Evolutionary conservation across 53 echinoderm and acorn worm species (phyloP).

Genomic region (Pentamera pediparva): DNA sequence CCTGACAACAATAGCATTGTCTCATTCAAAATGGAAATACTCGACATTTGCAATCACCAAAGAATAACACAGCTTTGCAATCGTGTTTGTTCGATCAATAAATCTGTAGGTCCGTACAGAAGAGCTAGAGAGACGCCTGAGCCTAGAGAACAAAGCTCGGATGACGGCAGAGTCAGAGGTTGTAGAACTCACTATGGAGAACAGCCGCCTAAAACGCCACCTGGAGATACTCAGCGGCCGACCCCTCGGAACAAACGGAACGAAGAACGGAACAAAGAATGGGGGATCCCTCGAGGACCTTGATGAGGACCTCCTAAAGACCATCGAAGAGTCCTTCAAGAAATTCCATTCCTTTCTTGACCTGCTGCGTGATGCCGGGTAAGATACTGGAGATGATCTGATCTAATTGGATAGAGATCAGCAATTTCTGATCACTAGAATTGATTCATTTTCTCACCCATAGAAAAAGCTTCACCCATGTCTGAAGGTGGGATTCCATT

Average conservation of each 20-base stretch:
- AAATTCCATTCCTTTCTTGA: conserved; percentile 93
- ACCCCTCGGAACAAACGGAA: conserved; percentile 38
- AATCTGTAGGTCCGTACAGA: conserved; percentile 66
- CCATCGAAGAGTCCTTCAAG: conserved; percentile 85
- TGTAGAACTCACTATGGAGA: conserved; percentile 77
- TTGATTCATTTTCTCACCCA: too few relatives aligned
- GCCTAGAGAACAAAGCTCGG: conserved; percentile 84
- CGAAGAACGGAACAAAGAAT: neutral
- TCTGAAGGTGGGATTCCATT: too few relatives aligned
- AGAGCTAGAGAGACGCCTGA: conserved; percentile 71
- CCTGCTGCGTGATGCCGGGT: conserved; percentile 94
- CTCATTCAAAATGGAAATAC: neutral
- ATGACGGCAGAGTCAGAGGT: conserved; percentile 66
- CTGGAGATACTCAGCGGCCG: conserved; percentile 61
- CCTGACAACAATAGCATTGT: too few relatives aligned
- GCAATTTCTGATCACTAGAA: too few relatives aligned
- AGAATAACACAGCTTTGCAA: neutral
- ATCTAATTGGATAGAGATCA: too few relatives aligned
- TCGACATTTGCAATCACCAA: neutral
- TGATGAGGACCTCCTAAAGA: conserved; percentile 78
- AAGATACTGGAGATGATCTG: conserved; percentile 11
- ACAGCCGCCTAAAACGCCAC: conserved; percentile 78
- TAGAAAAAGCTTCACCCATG: too few relatives aligned
- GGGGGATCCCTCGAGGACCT: conserved; percentile 4
- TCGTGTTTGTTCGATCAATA: neutral